phyloP scores from a whole-genome alignment of 1,140 invertebrate genomes.

The Melanaphis sacchari region DNA sequence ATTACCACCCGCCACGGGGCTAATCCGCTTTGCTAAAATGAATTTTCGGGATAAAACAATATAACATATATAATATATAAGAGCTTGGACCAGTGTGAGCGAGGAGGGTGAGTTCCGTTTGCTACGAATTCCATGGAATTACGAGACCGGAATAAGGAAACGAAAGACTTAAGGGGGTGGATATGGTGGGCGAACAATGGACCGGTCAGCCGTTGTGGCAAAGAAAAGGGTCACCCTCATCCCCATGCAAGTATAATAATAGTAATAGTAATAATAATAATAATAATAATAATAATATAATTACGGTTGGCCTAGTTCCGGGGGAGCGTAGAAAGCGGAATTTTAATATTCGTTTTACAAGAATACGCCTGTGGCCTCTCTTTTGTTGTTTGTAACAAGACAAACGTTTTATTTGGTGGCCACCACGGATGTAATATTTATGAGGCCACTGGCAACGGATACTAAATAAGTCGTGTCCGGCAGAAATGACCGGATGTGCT shows the following conservation, averaged over 20 bases:
- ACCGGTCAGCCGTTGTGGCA: conserved; percentile 36
- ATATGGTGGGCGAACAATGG: conserved; percentile 27
- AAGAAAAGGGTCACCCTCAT: background rate
- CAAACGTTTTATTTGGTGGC: conserved; percentile 49
- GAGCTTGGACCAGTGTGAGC: background rate
- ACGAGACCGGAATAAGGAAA: conserved; percentile 57
- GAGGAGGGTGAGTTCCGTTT: conserved; percentile 50
- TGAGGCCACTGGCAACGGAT: conserved; percentile 20
- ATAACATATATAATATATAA: background rate
- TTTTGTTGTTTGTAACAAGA: conserved; percentile 54
- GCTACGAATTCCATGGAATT: conserved; percentile 42
- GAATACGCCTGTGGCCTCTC: conserved; percentile 36
- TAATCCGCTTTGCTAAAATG: conserved; percentile 2
- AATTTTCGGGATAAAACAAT: conserved; percentile 48
- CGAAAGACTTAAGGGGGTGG: conserved; percentile 53
- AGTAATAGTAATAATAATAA: conserved; percentile 14
- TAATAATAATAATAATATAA: conserved; percentile 45
- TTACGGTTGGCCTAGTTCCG: conserved; percentile 56
- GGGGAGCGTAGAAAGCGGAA: conserved; percentile 40
- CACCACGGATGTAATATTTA: conserved; percentile 20
- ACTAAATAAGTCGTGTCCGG: conserved; percentile 32
- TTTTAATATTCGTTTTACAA: conserved; percentile 49
- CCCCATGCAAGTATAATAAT: conserved; percentile 18
- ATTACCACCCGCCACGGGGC: background rate
- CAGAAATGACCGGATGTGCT: conserved; percentile 11